Evolutionary conservation across 2,888 invertebrate species (phyloP).

Genomic region (Caenorhabditis japonica): DNA sequence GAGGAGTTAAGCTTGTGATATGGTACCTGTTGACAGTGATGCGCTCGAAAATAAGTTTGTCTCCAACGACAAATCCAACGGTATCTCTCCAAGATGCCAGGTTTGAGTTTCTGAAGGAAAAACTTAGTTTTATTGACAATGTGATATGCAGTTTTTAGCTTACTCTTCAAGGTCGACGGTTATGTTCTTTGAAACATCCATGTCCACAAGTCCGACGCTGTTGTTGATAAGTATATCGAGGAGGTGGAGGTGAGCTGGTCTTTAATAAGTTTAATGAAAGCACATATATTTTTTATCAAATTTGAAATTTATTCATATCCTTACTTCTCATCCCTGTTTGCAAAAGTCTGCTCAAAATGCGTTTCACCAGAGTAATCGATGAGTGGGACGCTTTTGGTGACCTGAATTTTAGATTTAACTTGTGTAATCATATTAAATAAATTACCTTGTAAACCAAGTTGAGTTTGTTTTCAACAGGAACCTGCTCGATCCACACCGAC

Average conservation of each 20-base stretch:
- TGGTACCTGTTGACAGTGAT: conserved; percentile 68
- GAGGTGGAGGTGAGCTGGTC: conserved; percentile 58
- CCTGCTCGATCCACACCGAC: conserved; percentile 64
- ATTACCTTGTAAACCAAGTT: conserved; percentile 61
- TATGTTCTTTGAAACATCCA: conserved; percentile 68
- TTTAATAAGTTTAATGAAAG: too few species aligned
- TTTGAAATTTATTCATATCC: too few species aligned
- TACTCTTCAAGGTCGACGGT: conserved; percentile 70
- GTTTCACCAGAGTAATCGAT: conserved; percentile 55
- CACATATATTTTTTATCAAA: too few species aligned
- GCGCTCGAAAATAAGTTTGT: conserved; percentile 64
- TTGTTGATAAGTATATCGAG: conserved; percentile 59
- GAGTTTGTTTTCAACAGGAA: conserved; percentile 50
- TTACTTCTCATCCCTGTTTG: conserved; percentile 53
- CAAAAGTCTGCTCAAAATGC: conserved; percentile 54
- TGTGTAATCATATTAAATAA: neutral
- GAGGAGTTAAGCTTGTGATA: too few species aligned
- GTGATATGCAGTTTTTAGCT: neutral
- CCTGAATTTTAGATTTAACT: conserved; percentile 5
- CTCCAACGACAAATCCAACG: conserved; percentile 71
- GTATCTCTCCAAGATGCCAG: conserved; percentile 70
- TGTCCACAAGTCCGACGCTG: conserved; percentile 61
- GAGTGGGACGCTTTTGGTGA: conserved; percentile 43
- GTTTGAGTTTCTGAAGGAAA: conserved; percentile 36
- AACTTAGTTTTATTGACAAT: neutral